Percentiles rank a stretch among this genome's conserved stretches.
Conservation (phyloP, 2,888 invertebrate genomes). For the Hydrotaea diabolus region DNA sequence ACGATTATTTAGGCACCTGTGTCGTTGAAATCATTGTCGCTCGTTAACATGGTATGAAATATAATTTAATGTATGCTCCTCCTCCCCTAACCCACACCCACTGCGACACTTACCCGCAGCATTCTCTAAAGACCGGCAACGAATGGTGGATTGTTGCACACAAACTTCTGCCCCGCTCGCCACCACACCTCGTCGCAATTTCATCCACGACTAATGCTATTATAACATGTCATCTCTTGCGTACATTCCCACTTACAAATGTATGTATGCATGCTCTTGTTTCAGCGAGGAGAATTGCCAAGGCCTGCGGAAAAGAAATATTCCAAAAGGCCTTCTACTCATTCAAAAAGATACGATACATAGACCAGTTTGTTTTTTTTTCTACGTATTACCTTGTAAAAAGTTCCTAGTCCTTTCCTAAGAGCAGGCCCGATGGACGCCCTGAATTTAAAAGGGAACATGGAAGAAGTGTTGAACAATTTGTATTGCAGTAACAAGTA, state of each 20-base stretch:
- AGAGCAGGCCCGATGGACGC: no score
- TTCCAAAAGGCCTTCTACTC: no score
- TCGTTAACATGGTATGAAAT: constrained; percentile 29
- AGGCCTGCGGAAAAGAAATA: no score
- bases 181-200: neutral
- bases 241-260: neutral
- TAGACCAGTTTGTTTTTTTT: no score
- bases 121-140: neutral
- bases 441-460: no score
- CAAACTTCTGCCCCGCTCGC: neutral
- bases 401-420: no score
- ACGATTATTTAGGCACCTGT: constrained; percentile 9
- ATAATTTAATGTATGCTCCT: neutral
- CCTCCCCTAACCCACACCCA: neutral
- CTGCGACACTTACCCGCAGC: neutral
- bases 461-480: no score
- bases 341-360: no score
- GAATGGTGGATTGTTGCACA: neutral
- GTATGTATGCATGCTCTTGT: neutral
- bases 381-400: no score
- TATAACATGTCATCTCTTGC: constrained; percentile 8
- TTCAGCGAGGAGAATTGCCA: no score
- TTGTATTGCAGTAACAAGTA: no score
- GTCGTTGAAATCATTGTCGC: constrained; percentile 16
- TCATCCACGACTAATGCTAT: constrained; percentile 21